A percentile compares a stretch with the other conserved stretches of the same genome.
phyloP scores from a whole-genome alignment of 2,113 vertebrate genomes.

The Scopus umbretta region DNA sequence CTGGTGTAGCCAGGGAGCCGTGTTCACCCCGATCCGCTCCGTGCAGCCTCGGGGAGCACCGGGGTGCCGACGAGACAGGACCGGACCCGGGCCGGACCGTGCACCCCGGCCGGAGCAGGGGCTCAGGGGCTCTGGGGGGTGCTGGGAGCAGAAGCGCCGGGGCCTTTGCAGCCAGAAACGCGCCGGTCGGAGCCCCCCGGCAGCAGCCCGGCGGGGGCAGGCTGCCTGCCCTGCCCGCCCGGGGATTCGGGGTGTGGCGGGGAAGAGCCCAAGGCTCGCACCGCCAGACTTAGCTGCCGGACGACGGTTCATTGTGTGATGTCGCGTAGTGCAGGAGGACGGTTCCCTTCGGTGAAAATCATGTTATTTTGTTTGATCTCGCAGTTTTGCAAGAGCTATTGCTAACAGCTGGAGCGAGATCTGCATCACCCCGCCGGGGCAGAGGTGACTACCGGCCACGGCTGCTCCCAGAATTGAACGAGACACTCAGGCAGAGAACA shows the following conservation, averaged over 20 bases:
- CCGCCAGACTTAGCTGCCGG: not conserved
- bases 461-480: not conserved
- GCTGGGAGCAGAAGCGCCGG: not conserved
- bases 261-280: not conserved
- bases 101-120: not conserved
- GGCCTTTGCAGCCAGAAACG: not conserved
- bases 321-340: not conserved
- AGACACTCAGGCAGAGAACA: not conserved
- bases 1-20: not conserved
- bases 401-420: not conserved
- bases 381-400: not conserved
- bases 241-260: rapidly evolving
- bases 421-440: not conserved
- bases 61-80: not conserved
- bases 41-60: not conserved
- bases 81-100: not conserved
- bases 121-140: not conserved
- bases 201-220: not conserved
- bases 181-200: not conserved
- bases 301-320: rapidly evolving
- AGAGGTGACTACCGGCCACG: not conserved
- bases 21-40: not conserved
- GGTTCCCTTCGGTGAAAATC: not conserved
- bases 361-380: not conserved
- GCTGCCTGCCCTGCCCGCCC: not conserved